phyloP scores from a whole-genome alignment of 1,140 invertebrate species.

The Trichonephila inaurata region DNA sequence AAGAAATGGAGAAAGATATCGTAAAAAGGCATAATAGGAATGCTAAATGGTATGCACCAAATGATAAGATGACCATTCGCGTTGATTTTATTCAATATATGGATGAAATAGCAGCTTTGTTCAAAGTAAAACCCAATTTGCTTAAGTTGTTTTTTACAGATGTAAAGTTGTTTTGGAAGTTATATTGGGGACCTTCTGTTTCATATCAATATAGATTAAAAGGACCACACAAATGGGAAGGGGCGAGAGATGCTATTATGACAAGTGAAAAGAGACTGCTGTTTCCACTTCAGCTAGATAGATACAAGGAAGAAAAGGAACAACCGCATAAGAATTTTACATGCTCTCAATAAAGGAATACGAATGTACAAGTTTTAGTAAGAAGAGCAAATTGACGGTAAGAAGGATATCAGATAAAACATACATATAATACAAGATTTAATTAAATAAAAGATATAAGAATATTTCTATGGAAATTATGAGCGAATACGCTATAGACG shows the following conservation, averaged over 20 bases:
- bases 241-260: constrained; percentile 80
- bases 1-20: constrained; percentile 77
- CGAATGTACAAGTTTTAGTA: too few species aligned
- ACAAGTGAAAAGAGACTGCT: constrained; percentile 70
- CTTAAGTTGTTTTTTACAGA: constrained; percentile 77
- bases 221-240: constrained; percentile 80
- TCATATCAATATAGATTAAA: constrained; percentile 81
- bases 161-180: constrained; percentile 74
- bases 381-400: too few species aligned
- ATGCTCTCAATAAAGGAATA: not conserved
- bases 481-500: too few species aligned
- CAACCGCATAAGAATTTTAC: not conserved
- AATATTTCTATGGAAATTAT: too few species aligned
- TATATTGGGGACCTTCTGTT: constrained; percentile 79
- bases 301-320: not conserved
- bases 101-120: constrained; percentile 72
- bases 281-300: constrained; percentile 51
- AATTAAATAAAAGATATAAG: too few species aligned
- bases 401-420: too few species aligned
- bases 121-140: constrained; percentile 76
- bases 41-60: constrained; percentile 76
- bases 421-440: too few species aligned
- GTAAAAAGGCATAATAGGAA: constrained; percentile 75
- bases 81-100: constrained; percentile 75
- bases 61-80: constrained; percentile 66